These are phyloP conservation scores for Lasioglossum vierecki DNA, from an alignment of 2,888 invertebrate genomes.

Conservation along the genomic window DNA sequence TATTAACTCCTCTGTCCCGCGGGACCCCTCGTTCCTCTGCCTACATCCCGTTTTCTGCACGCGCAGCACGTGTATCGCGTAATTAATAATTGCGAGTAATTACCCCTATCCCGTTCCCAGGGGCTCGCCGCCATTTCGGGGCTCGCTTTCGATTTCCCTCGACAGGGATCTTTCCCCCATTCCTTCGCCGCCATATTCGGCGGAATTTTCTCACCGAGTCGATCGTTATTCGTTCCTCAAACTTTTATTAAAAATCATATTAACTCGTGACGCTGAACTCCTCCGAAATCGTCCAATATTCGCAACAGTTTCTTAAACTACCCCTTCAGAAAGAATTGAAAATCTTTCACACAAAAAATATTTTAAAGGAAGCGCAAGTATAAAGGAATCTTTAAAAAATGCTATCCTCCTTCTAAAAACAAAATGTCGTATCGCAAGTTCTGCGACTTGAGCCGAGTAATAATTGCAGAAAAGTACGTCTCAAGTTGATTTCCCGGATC, in stretches of 20 bases:
- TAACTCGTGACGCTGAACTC: not conserved
- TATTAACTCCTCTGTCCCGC: conserved; percentile 61
- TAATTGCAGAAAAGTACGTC: not conserved
- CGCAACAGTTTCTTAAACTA: not conserved
- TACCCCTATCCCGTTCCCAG: conserved; percentile 58
- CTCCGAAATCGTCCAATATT: not conserved
- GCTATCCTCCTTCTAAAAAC: not conserved
- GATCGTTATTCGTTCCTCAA: not conserved
- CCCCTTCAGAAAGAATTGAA: too few relatives aligned
- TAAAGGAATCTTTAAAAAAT: not conserved
- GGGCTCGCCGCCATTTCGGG: conserved; percentile 14
- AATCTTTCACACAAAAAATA: not conserved
- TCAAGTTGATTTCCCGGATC: not conserved
- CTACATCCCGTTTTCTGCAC: conserved; percentile 41
- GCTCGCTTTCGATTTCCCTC: conserved; percentile 24
- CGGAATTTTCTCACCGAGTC: not conserved
- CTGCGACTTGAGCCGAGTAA: not conserved
- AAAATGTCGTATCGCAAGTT: not conserved
- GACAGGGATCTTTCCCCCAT: not conserved
- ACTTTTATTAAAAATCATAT: not conserved
- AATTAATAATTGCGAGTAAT: conserved; percentile 71
- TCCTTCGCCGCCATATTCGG: not conserved
- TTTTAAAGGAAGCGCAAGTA: not conserved
- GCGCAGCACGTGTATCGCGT: conserved; percentile 45
- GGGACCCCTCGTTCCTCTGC: conserved; percentile 49